Percentiles rank a stretch among this genome's conserved stretches.
These are phyloP conservation scores for Epinephelus malabaricus DNA, from an alignment of 2,797 vertebrate species.

Conservation along the genomic window DNA sequence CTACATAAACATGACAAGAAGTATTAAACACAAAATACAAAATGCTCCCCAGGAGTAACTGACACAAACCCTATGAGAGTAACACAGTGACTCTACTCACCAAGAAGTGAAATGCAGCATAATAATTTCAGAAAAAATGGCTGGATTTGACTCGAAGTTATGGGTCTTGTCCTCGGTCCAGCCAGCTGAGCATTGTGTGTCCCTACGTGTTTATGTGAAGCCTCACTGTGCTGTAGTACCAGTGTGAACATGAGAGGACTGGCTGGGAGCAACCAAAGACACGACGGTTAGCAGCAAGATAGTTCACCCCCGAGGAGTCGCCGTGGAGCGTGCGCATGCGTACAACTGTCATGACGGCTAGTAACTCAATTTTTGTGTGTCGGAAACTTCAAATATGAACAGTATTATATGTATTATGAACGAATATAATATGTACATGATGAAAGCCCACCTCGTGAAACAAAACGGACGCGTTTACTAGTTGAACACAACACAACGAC, in stretches of 20 bases:
- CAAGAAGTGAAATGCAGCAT: conserved; percentile 59
- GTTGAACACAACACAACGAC: too few species aligned
- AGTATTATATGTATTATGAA: too few species aligned
- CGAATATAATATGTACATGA: too few species aligned
- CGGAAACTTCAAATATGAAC: neutral
- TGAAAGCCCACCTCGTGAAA: too few species aligned
- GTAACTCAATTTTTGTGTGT: neutral
- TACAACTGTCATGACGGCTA: neutral
- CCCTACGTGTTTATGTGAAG: conserved; percentile 60
- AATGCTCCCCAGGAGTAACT: too few species aligned
- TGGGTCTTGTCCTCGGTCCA: conserved; percentile 26
- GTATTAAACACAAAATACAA: neutral
- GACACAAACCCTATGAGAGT: neutral
- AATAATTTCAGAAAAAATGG: conserved; percentile 6
- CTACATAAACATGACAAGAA: neutral
- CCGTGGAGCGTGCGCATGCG: neutral
- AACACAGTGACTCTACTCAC: conserved; percentile 62
- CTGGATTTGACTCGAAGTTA: conserved; percentile 47
- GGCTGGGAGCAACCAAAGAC: conserved; percentile 78
- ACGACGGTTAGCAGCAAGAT: conserved; percentile 54
- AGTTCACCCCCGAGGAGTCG: neutral
- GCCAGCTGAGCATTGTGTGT: conserved; percentile 70
- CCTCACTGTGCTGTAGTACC: conserved; percentile 58
- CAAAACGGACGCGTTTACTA: too few species aligned
- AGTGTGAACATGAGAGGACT: conserved; percentile 71